Conservation (phyloP, 2,797 vertebrate species). For the Macrochelys suwanniensis region DNA sequence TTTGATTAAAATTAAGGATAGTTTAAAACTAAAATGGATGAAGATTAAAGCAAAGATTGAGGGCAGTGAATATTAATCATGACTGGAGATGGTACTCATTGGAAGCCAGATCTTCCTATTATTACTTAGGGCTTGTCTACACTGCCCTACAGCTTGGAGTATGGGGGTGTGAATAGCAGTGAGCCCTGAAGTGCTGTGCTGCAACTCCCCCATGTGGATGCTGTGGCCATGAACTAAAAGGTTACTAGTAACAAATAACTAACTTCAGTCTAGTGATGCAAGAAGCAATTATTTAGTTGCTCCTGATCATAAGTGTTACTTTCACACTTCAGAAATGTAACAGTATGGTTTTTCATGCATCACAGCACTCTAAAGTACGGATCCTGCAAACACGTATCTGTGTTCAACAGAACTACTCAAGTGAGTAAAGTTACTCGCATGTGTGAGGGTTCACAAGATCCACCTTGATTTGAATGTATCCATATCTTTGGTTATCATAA, state of each 20-base stretch:
- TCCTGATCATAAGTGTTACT: neutral
- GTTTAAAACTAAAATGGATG: slow-evolving; percentile 1
- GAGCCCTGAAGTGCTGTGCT: neutral
- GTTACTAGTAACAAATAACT: neutral
- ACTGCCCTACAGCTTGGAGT: neutral
- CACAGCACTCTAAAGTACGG: neutral
- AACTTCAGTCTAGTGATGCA: neutral
- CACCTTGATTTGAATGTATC: neutral
- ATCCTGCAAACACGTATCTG: neutral
- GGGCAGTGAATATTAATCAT: neutral
- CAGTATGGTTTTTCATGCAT: neutral
- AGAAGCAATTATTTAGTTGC: neutral
- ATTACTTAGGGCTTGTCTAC: neutral
- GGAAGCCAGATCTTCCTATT: neutral
- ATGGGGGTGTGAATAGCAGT: neutral
- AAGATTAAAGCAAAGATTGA: slow-evolving; percentile 12
- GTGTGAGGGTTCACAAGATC: neutral
- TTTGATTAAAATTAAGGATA: slow-evolving; percentile 31
- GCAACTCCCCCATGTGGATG: neutral
- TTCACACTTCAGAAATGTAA: neutral
- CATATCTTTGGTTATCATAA: neutral
- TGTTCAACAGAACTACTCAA: neutral
- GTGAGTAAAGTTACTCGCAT: neutral
- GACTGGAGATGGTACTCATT: neutral
- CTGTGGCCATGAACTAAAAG: neutral